Percentiles rank a stretch among this genome's conserved stretches.
phyloP scores from a whole-genome alignment of 1,140 invertebrate species.

The Pseudomyrmex flavicornis region DNA sequence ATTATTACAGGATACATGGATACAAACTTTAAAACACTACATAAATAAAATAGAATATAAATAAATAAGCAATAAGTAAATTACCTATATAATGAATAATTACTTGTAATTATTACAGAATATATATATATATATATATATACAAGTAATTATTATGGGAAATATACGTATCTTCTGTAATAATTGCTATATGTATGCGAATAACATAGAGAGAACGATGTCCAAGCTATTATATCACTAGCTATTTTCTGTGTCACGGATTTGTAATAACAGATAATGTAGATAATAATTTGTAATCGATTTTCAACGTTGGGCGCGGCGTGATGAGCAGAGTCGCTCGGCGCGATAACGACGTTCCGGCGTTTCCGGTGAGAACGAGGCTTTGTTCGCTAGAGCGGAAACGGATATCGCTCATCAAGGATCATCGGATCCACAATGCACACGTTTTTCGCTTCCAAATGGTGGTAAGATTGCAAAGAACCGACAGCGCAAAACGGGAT shows the following conservation, averaged over 20 bases:
- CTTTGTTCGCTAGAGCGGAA: slow-evolving; percentile 81
- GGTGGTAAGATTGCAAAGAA: slow-evolving; percentile 14
- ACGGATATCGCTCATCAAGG: slow-evolving; percentile 83
- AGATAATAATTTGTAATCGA: not conserved
- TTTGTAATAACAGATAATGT: not conserved
- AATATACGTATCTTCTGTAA: too few relatives aligned
- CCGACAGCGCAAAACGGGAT: not conserved
- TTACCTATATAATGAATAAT: too few relatives aligned
- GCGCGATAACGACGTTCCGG: slow-evolving; percentile 80
- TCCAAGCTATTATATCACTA: slow-evolving; percentile 11
- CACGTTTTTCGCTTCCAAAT: slow-evolving; percentile 57
- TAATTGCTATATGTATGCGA: too few relatives aligned
- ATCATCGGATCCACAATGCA: slow-evolving; percentile 76
- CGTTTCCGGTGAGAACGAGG: slow-evolving; percentile 78
- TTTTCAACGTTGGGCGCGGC: slow-evolving; percentile 29
- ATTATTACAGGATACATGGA: too few relatives aligned
- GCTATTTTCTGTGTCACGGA: slow-evolving; percentile 30
- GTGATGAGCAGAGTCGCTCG: slow-evolving; percentile 63
- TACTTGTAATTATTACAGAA: not conserved
- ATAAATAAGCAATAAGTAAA: too few relatives aligned
- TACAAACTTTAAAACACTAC: too few relatives aligned
- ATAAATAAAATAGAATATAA: too few relatives aligned
- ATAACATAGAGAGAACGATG: not conserved
- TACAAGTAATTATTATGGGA: not conserved
- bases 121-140: too few relatives aligned